phyloP scores from a whole-genome alignment of 1,140 invertebrate genomes.

The Drosophila persimilis region DNA sequence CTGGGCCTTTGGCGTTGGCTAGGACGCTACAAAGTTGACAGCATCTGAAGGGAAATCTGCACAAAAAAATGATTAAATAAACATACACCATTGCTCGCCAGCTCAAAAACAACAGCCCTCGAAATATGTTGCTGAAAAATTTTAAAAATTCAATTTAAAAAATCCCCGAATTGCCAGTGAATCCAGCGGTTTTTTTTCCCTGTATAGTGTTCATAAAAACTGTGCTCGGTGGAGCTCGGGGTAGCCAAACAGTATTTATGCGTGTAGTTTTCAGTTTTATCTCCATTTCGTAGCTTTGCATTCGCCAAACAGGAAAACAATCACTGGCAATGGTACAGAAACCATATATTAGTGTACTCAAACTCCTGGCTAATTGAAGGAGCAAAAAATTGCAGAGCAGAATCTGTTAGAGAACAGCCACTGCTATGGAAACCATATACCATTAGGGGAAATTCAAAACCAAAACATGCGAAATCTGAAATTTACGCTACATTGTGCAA shows the following conservation, averaged over 20 bases:
- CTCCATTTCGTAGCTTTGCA: slow-evolving; percentile 6
- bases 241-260: slow-evolving; percentile 33
- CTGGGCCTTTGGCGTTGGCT: slow-evolving; percentile 55
- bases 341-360: not conserved
- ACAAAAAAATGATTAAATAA: slow-evolving; percentile 33
- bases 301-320: not conserved
- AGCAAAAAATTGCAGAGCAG: slow-evolving; percentile 1
- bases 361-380: slow-evolving; percentile 1
- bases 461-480: not conserved
- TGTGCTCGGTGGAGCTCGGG: not conserved
- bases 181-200: slow-evolving; percentile 3
- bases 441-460: not conserved
- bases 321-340: not conserved
- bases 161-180: slow-evolving; percentile 17
- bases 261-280: slow-evolving; percentile 15
- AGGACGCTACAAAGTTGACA: slow-evolving; percentile 49
- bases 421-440: no score
- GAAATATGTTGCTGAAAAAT: slow-evolving; percentile 42
- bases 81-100: slow-evolving; percentile 33
- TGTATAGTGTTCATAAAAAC: slow-evolving; percentile 22
- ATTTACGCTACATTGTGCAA: no score
- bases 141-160: slow-evolving; percentile 77
- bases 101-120: slow-evolving; percentile 16
- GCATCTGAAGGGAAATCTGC: slow-evolving; percentile 31
- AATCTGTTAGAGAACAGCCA: not conserved